phyloP scores from a whole-genome alignment of 1,140 invertebrate genomes.

The Ectropis grisescens region DNA sequence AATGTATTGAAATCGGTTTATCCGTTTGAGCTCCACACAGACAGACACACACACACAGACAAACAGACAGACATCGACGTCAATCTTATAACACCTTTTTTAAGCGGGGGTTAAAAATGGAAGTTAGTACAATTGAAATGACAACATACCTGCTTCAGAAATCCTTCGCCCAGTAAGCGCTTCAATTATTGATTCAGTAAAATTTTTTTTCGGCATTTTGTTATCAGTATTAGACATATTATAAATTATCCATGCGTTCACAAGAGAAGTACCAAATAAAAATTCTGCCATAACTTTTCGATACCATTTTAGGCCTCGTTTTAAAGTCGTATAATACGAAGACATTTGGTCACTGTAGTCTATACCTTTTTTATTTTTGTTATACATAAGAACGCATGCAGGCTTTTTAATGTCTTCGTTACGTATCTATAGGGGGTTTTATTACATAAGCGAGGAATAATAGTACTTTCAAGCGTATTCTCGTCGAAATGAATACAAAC shows the following conservation, averaged over 20 bases:
- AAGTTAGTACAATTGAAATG: too few species aligned
- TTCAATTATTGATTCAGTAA: conserved; percentile 10
- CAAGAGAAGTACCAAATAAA: conserved; percentile 9
- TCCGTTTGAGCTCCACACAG: too few species aligned
- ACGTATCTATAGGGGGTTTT: conserved; percentile 10
- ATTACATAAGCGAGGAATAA: conserved; percentile 9
- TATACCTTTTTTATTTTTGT: conserved; percentile 14
- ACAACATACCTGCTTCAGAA: too few species aligned
- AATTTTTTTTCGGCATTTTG: conserved; percentile 13
- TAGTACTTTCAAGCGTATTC: too few species aligned
- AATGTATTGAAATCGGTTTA: too few species aligned
- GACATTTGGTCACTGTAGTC: conserved; percentile 19
- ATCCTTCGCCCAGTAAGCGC: conserved; percentile 8
- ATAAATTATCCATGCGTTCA: conserved; percentile 13
- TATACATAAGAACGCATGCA: conserved; percentile 12
- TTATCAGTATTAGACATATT: conserved; percentile 10
- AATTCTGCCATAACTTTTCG: conserved; percentile 13
- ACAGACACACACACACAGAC: too few species aligned
- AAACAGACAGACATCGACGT: too few species aligned
- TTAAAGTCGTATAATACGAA: conserved; percentile 12
- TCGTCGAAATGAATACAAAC: too few species aligned
- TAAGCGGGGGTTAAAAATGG: too few species aligned
- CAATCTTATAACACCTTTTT: too few species aligned
- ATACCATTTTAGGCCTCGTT: conserved; percentile 13
- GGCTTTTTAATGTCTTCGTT: conserved; percentile 8